Evolutionary conservation across 2,797 vertebrate genomes (phyloP).

Genomic region (Rallus crepitans): DNA sequence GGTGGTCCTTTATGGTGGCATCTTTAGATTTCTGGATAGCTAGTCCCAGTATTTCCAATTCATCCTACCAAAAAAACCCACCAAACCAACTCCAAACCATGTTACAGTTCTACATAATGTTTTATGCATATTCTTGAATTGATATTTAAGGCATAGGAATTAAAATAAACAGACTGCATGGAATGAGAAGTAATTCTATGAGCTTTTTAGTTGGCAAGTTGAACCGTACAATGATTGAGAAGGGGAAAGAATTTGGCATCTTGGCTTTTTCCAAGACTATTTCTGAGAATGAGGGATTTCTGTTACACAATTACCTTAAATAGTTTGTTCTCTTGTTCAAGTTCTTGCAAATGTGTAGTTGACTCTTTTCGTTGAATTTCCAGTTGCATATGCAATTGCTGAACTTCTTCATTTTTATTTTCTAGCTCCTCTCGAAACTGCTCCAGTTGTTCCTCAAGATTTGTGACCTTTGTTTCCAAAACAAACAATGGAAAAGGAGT

Average conservation of each 20-base stretch:
- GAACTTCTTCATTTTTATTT: constrained; percentile 98
- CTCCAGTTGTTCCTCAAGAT: constrained; percentile 97
- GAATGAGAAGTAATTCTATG: background rate
- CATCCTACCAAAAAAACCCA: constrained; percentile 73
- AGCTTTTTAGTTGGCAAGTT: background rate
- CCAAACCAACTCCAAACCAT: background rate
- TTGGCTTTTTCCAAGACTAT: background rate
- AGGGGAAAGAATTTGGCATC: background rate
- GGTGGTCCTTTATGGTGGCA: constrained; percentile 77
- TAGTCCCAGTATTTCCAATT: constrained; percentile 76
- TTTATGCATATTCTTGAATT: background rate
- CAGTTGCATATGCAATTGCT: constrained; percentile 97
- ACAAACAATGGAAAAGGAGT: background rate
- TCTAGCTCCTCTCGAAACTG: constrained; percentile 97
- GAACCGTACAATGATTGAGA: background rate
- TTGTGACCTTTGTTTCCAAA: constrained; percentile 85
- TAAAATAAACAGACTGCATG: background rate
- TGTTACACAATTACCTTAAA: constrained; percentile 82
- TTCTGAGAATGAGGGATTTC: background rate
- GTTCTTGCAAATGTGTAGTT: constrained; percentile 88
- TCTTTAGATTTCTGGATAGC: constrained; percentile 70
- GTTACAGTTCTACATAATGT: background rate
- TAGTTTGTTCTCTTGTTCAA: constrained; percentile 87
- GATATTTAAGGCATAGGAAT: background rate
- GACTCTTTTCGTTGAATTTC: constrained; percentile 97